These are phyloP conservation scores for Chaunax sp. DNA, from an alignment of 2,797 vertebrate genomes.

Conservation along the genomic window DNA sequence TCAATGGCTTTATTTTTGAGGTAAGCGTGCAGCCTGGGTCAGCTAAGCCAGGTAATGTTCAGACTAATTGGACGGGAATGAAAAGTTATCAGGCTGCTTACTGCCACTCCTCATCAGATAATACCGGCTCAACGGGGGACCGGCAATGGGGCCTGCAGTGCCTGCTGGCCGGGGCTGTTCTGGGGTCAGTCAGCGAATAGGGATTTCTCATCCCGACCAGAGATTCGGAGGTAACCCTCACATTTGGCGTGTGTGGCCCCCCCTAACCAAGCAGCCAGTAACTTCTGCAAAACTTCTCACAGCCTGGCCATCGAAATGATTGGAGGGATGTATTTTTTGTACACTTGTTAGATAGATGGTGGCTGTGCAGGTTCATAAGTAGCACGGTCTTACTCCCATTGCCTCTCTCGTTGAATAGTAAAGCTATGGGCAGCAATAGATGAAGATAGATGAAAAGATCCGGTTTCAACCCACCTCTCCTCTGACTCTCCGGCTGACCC, in stretches of 20 bases:
- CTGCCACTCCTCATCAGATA: constrained; percentile 72
- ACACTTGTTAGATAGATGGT: constrained; percentile 29
- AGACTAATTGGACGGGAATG: constrained; percentile 64
- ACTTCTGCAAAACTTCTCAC: constrained; percentile 45
- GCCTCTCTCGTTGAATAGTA: constrained; percentile 12
- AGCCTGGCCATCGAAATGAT: constrained; percentile 26
- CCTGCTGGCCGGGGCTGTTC: constrained; percentile 38
- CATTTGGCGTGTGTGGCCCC: constrained; percentile 14
- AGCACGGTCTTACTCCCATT: neutral
- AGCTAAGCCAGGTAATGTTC: constrained; percentile 51
- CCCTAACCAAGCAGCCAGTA: constrained; percentile 3
- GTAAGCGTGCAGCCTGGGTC: constrained; percentile 22
- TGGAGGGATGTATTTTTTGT: constrained; percentile 24
- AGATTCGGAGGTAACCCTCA: constrained; percentile 31
- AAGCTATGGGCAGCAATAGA: constrained; percentile 40
- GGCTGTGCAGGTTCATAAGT: constrained; percentile 11
- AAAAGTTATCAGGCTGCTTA: constrained; percentile 70
- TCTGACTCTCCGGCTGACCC: constrained; percentile 43
- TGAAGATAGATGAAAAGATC: constrained; percentile 67
- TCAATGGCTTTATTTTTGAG: constrained; percentile 55
- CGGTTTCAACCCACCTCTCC: constrained; percentile 51
- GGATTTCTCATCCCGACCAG: constrained; percentile 64
- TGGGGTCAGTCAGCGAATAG: constrained; percentile 73
- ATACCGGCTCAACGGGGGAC: constrained; percentile 46
- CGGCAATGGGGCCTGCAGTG: constrained; percentile 10